These are phyloP conservation scores for Drosophila virilis DNA, from an alignment of 1,140 invertebrate species.

Conservation along the genomic window DNA sequence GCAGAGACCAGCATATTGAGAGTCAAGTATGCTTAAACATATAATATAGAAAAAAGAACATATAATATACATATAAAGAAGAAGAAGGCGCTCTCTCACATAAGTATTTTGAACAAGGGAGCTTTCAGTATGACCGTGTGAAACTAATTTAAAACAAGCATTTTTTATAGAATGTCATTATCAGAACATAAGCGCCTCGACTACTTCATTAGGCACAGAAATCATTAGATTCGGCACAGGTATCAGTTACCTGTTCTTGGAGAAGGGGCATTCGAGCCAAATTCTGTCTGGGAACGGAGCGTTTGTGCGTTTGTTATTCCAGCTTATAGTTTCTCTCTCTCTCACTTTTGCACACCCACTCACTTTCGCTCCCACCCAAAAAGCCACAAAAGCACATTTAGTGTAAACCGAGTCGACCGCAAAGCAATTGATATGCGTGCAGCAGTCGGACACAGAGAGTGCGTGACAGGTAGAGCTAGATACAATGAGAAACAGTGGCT, in stretches of 20 bases:
- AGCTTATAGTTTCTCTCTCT: neutral
- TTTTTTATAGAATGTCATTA: neutral
- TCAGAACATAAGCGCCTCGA: neutral
- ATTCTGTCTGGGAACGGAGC: neutral
- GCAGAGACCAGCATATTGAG: neutral
- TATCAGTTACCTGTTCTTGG: neutral
- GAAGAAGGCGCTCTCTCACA: no score
- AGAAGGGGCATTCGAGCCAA: neutral
- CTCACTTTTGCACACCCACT: neutral
- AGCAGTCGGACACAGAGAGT: constrained; percentile 24
- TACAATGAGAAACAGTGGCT: neutral
- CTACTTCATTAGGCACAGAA: neutral
- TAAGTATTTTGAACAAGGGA: no score
- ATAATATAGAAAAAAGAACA: neutral
- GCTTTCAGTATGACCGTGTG: no score
- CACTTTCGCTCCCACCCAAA: neutral
- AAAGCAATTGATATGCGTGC: constrained; percentile 73
- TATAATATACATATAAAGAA: neutral
- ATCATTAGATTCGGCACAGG: neutral
- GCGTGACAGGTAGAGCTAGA: neutral
- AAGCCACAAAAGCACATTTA: constrained; percentile 77
- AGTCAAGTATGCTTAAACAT: neutral
- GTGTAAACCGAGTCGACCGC: constrained; percentile 75
- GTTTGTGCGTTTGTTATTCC: neutral
- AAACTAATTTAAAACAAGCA: no score